Evolutionary conservation across 92 coral and sea anemone genomes (phyloP), one percentile per base, ranked within the genome.

Genomic region (Parazoanthus atlanticus): DNA sequence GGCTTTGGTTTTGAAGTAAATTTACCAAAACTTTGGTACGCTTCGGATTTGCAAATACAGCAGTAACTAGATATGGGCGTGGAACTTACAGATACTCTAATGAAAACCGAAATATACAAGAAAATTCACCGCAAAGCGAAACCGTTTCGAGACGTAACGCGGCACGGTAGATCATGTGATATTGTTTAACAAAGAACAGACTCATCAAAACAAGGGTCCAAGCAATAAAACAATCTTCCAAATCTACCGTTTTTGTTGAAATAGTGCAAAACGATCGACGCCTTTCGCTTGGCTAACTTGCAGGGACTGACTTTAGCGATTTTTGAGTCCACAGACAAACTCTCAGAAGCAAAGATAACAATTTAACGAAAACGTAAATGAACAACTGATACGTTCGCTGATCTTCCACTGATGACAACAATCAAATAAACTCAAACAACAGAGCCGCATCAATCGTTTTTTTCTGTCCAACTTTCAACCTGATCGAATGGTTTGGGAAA

Each of bases 31-130:
- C 28, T 19, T 61, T 61, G 3, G 69, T 7, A 19, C 5, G 28
- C 69, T 61, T 61, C 16, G 7, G 26, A 61, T 25, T 9, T 21
- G 69, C 9, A 61, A 19, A 61, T 61, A 6, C 1, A 23, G 26
- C 69, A 19, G 69, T 21, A 6, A 21, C 58, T 52, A 3, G 5
- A 61, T 21, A 21, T 61, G n/a, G 26, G 16, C 9, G 69, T 4
- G 69, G 69, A 61, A 61, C 69, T 61, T 61, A 72, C 76, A 72
- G 76, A 16, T 32, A 72, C 38, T 30, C 76, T 32, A 72, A 72
- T 16, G 76, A 28, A 29, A 72, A 72, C 38, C 17, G 38, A 15
- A 29, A 72, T 13, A 32, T 29, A 72, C 21, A 25, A 61, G 21
- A 29, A 72, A 72, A 13, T 9, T 72, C 38, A 5, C 38, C 21